Percentiles rank a stretch among this genome's conserved stretches.
These are phyloP conservation scores for Nezara viridula DNA, from an alignment of 2,888 invertebrate genomes.

Conservation along the genomic window DNA sequence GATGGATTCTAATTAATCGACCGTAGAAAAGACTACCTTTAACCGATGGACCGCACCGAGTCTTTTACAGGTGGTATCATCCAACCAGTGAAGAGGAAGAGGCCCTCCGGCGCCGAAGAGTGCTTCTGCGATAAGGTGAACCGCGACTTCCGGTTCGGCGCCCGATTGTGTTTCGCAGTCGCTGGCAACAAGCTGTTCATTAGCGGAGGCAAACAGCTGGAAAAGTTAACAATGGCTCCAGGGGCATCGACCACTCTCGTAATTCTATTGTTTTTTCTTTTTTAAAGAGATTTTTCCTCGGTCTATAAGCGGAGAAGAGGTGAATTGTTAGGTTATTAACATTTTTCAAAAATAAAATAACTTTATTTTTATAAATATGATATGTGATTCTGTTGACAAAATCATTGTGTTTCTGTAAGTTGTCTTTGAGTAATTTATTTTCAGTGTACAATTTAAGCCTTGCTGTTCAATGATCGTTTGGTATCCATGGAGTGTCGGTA, in stretches of 20 bases:
- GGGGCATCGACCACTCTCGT: slow-evolving; percentile 15
- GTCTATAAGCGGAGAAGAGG: neutral
- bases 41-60: neutral
- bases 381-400: no score
- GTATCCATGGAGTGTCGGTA: no score
- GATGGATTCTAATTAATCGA: slow-evolving; percentile 20
- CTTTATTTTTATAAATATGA: neutral
- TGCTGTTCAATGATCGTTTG: no score
- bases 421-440: no score
- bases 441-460: no score
- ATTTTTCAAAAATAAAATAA: neutral
- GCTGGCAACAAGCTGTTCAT: slow-evolving; percentile 36
- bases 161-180: neutral
- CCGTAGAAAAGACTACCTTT: slow-evolving; percentile 6
- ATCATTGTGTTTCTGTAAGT: no score
- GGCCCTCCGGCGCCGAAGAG: neutral
- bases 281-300: neutral
- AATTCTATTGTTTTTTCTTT: slow-evolving; percentile 9
- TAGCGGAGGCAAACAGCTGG: slow-evolving; percentile 49
- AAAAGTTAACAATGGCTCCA: slow-evolving; percentile 51
- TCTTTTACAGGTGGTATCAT: slow-evolving; percentile 11
- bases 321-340: neutral
- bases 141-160: slow-evolving; percentile 6
- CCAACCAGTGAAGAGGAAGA: slow-evolving; percentile 23
- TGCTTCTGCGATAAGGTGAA: neutral